phyloP scores from a whole-genome alignment of 2,113 vertebrate genomes.

The Engystomops pustulosus region DNA sequence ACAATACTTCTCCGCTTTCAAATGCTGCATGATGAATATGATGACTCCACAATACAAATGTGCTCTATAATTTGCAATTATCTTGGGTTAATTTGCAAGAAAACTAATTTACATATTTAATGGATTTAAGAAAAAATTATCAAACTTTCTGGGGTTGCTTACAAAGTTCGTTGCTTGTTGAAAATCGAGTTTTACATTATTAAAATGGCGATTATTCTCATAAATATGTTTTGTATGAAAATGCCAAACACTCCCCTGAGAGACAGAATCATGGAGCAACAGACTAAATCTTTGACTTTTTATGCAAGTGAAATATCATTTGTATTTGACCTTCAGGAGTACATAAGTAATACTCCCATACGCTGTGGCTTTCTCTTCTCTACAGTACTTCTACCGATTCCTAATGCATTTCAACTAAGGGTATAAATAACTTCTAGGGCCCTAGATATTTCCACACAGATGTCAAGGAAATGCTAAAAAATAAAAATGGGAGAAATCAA shows the following conservation, averaged over 20 bases:
- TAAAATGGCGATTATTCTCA: conserved; percentile 38
- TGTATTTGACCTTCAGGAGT: conserved; percentile 52
- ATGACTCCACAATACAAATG: background rate
- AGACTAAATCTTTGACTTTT: conserved; percentile 48
- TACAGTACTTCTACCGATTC: conserved; percentile 26
- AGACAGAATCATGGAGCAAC: conserved; percentile 17
- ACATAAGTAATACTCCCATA: conserved; percentile 48
- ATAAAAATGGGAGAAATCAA: conserved; percentile 41
- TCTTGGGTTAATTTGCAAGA: conserved; percentile 24
- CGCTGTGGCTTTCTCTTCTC: conserved; percentile 18
- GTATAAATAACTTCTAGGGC: conserved; percentile 34
- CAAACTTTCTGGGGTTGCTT: conserved; percentile 17
- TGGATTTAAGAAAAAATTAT: conserved; percentile 15
- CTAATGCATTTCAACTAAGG: conserved; percentile 26
- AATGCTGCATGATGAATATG: background rate
- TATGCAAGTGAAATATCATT: conserved; percentile 48
- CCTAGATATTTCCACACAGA: conserved; percentile 23
- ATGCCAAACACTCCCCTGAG: conserved; percentile 49
- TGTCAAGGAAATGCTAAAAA: conserved; percentile 51
- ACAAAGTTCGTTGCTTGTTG: conserved; percentile 20
- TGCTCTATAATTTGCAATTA: conserved; percentile 14
- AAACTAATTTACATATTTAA: conserved; percentile 28
- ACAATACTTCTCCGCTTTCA: background rate
- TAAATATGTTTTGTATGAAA: conserved; percentile 52
- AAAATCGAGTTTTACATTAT: conserved; percentile 49